A percentile compares a stretch with the other conserved stretches of the same genome.
Evolutionary conservation across 2,888 invertebrate species (phyloP).

Genomic region (Ophion costatus): DNA sequence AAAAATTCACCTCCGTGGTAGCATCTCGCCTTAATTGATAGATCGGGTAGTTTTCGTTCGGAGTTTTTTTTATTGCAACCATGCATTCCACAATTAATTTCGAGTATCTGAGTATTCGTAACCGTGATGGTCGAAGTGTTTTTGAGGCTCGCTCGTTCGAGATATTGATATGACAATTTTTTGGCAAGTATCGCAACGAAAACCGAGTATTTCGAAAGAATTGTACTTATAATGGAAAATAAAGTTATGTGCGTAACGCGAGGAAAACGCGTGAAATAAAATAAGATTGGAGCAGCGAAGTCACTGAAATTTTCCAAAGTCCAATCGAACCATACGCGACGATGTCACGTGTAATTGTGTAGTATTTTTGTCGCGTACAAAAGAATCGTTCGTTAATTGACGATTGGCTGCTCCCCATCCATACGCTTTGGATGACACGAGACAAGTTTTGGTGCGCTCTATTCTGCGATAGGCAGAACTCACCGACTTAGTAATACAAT

Average conservation of each 20-base stretch:
- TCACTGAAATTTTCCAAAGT: conserved; percentile 26
- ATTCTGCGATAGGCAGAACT: conserved; percentile 3
- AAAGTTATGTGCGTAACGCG: conserved; percentile 25
- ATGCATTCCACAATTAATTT: not conserved
- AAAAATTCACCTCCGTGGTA: too few relatives aligned
- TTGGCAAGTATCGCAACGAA: not conserved
- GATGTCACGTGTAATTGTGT: conserved; percentile 22
- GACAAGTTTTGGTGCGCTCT: conserved; percentile 43
- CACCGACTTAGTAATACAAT: not conserved
- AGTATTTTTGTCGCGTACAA: not conserved
- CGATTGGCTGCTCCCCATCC: not conserved
- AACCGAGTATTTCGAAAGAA: conserved; percentile 12
- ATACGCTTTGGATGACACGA: not conserved
- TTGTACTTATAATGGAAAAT: not conserved
- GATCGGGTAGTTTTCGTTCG: not conserved
- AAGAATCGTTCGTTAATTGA: not conserved
- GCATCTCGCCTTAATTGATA: too few relatives aligned
- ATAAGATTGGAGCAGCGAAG: not conserved
- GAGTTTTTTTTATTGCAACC: not conserved
- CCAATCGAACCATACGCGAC: not conserved
- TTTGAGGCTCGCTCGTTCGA: not conserved
- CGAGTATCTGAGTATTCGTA: not conserved
- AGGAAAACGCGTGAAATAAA: conserved; percentile 15
- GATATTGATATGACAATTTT: not conserved
- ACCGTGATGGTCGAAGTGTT: not conserved